These are phyloP conservation scores for Cloeon dipterum DNA, from an alignment of 2,888 invertebrate genomes.

Conservation along the genomic window DNA sequence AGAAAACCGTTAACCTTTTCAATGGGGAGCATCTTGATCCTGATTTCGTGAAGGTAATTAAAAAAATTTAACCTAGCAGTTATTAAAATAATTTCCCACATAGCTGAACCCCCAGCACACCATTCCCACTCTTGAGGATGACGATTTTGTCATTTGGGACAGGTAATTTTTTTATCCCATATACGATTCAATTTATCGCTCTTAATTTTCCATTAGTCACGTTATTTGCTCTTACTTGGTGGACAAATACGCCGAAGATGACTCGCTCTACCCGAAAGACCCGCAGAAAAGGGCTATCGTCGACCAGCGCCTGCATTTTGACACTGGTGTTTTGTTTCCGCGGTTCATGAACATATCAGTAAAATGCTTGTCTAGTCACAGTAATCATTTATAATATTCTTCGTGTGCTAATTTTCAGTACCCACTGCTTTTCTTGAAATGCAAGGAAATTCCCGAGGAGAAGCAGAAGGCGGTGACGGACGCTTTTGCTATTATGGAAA, in stretches of 20 bases:
- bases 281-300: background rate
- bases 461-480: conserved; percentile 29
- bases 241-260: background rate
- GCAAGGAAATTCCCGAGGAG: conserved; percentile 26
- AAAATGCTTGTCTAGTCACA: too few species aligned
- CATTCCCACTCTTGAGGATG: conserved; percentile 5
- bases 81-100: too few species aligned
- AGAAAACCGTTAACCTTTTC: background rate
- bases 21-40: background rate
- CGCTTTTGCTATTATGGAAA: conserved; percentile 32
- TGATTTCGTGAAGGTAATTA: conserved; percentile 2
- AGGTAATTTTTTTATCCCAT: too few species aligned
- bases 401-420: too few species aligned
- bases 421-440: conserved; percentile 32
- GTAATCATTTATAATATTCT: too few species aligned
- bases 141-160: conserved; percentile 5
- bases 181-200: too few species aligned
- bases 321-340: background rate
- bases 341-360: too few species aligned
- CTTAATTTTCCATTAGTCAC: too few species aligned
- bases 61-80: too few species aligned
- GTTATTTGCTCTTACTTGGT: background rate
- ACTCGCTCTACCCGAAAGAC: background rate
- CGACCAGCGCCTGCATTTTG: background rate
- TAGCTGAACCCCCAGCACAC: conserved; percentile 6